A percentile compares a stretch with the other conserved stretches of the same genome.
phyloP scores from a whole-genome alignment of 2,113 vertebrate species.

The Ptilonorhynchus violaceus region DNA sequence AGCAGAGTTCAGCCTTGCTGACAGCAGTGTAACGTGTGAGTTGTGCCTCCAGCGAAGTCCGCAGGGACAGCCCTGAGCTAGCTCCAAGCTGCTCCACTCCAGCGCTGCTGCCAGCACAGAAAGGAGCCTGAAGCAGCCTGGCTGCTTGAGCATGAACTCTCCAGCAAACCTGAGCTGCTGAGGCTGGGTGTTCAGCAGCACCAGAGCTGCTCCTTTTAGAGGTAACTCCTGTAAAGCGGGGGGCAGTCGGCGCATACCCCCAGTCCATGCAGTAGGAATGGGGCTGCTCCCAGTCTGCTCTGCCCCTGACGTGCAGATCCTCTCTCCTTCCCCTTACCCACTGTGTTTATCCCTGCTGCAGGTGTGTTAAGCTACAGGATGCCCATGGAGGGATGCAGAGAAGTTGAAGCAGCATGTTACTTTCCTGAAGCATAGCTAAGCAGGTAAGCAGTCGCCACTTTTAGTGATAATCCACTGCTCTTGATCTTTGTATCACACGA shows the following conservation, averaged over 20 bases:
- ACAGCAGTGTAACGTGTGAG: neutral
- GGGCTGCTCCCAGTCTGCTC: neutral
- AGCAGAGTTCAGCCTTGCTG: neutral
- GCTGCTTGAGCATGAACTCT: neutral
- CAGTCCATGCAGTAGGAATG: rapidly evolving
- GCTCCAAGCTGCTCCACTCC: neutral
- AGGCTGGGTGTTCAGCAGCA: neutral
- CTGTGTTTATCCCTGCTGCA: neutral
- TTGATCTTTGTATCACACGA: rapidly evolving
- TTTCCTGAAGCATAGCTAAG: neutral
- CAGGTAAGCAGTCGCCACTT: neutral
- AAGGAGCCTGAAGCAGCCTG: neutral
- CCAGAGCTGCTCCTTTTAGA: neutral
- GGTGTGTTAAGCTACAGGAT: neutral
- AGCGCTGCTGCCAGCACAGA: neutral
- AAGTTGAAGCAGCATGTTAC: neutral
- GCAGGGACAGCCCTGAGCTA: neutral
- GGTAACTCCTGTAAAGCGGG: neutral
- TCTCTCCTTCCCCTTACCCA: neutral
- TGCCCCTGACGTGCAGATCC: neutral
- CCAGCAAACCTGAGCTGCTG: neutral
- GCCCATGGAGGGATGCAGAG: neutral
- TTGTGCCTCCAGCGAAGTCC: neutral
- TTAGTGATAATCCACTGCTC: neutral
- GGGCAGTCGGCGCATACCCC: neutral